Base-by-base conservation (phyloP, 2,797 vertebrate species). In the Botia almorhae region DNA sequence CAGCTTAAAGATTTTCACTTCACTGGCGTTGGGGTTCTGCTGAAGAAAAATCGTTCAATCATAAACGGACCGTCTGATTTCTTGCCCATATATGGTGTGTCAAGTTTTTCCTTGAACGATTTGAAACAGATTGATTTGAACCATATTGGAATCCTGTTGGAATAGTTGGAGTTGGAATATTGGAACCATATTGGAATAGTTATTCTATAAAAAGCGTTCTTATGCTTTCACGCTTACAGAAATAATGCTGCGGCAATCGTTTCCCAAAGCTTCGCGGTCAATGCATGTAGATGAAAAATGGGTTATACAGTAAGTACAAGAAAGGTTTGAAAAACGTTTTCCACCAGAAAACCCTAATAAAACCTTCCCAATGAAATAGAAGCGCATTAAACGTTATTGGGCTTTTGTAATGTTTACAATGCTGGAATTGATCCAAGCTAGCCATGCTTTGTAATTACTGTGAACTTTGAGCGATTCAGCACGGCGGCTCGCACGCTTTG, bases 211-310 rank as follows among this genome's bases (percentile, higher is more conserved):
- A 14, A 56, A 61, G 48, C 56, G 11, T 74, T 76, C 29, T 80
- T 10, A 7, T 74, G 43, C 58, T 61, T 76, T 79, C 5, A 14
- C 61, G 36, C 55, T 39, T 39, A 39, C 36, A 8, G 36, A 39
- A 39, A 39, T 39, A 39, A 65, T 72, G 77, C 77, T 43, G 69
- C 65, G 77, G 77, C 77, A 80, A 72, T 80, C 69, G 72, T 73
- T 73, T 64, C 19, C 58, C 74, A 63, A 73, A 81, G 65, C 84
- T 76, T 81, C 78, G 78, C 81, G 69, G 77, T 64, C 69, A 58
- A 56, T 82, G 70, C 82, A 83, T 87, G 86, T 86, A 78, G 73
- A 65, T 80, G 82, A 78, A 65, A 77, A 81, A 63, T 63, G 55
- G 76, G 81, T 48, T 74, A 33, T 60, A 46, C 23, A 71, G 21